Conservation (phyloP, 2,797 vertebrate species). For the Thaleichthys pacificus region DNA sequence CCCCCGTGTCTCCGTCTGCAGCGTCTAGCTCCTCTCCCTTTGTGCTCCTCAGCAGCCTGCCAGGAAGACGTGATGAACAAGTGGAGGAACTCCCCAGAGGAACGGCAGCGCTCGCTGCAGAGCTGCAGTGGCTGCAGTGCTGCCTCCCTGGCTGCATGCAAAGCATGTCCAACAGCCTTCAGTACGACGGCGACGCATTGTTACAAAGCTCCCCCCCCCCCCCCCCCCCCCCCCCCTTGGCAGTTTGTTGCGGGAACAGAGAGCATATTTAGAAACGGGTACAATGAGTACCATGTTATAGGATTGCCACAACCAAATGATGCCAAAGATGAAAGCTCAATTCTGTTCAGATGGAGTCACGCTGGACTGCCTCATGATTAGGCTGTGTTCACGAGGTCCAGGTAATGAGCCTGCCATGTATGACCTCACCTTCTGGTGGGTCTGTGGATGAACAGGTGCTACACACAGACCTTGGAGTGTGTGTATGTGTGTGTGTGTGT, state of each 20-base stretch:
- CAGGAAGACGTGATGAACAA: background rate
- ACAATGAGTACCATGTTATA: background rate
- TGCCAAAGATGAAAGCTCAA: background rate
- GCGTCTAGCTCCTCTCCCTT: background rate
- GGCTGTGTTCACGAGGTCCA: background rate
- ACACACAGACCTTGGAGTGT: background rate
- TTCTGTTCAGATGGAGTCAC: background rate
- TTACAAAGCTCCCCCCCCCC: background rate
- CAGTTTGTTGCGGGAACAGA: background rate
- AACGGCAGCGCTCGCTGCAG: too few species aligned
- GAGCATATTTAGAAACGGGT: too few species aligned
- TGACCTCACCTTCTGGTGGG: background rate
- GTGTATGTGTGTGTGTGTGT: background rate
- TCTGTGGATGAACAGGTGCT: background rate
- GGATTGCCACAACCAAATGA: too few species aligned
- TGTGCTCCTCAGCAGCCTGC: background rate
- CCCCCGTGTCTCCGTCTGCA: too few species aligned
- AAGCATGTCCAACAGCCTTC: background rate
- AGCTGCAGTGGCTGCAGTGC: too few species aligned
- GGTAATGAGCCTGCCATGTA: constrained; percentile 1
- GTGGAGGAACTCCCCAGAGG: background rate
- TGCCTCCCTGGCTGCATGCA: too few species aligned
- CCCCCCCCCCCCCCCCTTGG: background rate
- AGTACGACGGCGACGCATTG: background rate
- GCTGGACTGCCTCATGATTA: too few species aligned